Base-by-base conservation (phyloP, 2,797 vertebrate genomes). In the Aplochiton taeniatus region DNA sequence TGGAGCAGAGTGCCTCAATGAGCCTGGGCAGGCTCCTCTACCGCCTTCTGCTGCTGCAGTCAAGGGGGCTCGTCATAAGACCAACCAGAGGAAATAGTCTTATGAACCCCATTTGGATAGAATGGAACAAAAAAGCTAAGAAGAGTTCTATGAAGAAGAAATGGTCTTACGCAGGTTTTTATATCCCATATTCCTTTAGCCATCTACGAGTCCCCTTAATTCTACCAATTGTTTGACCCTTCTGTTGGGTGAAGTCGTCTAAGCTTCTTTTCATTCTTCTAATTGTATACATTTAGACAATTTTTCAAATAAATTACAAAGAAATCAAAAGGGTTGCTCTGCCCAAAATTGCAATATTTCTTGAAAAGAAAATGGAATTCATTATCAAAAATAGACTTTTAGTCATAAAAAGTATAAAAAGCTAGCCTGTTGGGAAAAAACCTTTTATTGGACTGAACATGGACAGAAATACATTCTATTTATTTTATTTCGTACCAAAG, bases 1-100 rank as follows among this genome's bases (percentile, higher is more conserved):
- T 81, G 82, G 83, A 88, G 90, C 92, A 88, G 89, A 90, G 89
- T 31, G 31, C 85, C 87, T 88, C 78, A 80, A 81, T 87, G 81
- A 77, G 89, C 91, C 89, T 88, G 87, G 83, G 87, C 89, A 84
- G 75, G 70, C 80, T 83, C 82, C 87, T 80, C 84, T 78, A 68
- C 81, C 84, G 82, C 18, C n/a, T n/a, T 10, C 45, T 11, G 86
- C 90, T 91, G 90, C 90, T 90, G 83, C 87, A 74, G 89, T 92
- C 91, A 90, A 11, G 90, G 90, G 89, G 85, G 67, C 56, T 77
- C 11, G 72, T 70, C 70, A 74, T 58, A 41, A 59, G 47, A 31
- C 58, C 57, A 16, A 19, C 44, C 45, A 20, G 51, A 50, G 45
- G 52, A 46, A 46, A 47, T 31, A 43, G 63, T 69, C 61, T 58